phyloP scores from a whole-genome alignment of 2,797 vertebrate genomes.

The Aldrovandia affinis region DNA sequence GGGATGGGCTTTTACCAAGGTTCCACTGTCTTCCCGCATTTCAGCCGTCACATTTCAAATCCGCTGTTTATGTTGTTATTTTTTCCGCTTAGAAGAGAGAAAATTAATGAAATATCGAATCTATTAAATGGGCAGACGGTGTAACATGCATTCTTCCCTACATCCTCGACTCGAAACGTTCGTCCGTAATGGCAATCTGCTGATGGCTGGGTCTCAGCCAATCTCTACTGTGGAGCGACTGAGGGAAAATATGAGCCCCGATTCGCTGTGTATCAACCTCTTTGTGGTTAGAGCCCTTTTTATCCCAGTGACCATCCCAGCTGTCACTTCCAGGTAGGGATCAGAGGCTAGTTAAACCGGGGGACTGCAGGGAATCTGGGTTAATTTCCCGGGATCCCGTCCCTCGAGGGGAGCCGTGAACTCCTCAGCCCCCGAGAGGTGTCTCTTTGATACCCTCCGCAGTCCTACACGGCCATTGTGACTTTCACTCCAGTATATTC shows the following conservation, averaged over 20 bases:
- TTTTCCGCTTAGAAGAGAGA: not conserved
- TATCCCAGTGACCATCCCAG: conserved; percentile 22
- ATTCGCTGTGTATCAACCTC: not conserved
- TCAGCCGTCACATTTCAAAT: not conserved
- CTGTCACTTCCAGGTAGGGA: conserved; percentile 68
- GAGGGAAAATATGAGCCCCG: not conserved
- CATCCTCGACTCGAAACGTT: too few relatives aligned
- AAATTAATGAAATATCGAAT: not conserved
- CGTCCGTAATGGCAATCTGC: not conserved
- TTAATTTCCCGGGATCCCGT: conserved; percentile 63
- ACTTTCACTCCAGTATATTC: conserved; percentile 17
- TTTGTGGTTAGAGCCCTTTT: conserved; percentile 1
- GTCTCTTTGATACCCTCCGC: conserved; percentile 38
- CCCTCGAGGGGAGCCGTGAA: conserved; percentile 54
- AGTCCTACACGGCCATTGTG: not conserved
- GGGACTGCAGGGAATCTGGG: conserved; percentile 64
- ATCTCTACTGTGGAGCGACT: conserved; percentile 34
- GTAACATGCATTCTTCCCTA: not conserved
- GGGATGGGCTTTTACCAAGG: not conserved
- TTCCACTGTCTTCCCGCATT: not conserved
- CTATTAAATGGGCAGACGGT: not conserved
- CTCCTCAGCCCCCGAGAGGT: conserved; percentile 36
- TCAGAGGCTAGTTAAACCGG: conserved; percentile 51
- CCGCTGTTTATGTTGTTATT: too few relatives aligned
- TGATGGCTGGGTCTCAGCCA: conserved; percentile 13